Evolutionary conservation across 2,888 invertebrate genomes (phyloP).

Genomic region (Volucella bombylans): DNA sequence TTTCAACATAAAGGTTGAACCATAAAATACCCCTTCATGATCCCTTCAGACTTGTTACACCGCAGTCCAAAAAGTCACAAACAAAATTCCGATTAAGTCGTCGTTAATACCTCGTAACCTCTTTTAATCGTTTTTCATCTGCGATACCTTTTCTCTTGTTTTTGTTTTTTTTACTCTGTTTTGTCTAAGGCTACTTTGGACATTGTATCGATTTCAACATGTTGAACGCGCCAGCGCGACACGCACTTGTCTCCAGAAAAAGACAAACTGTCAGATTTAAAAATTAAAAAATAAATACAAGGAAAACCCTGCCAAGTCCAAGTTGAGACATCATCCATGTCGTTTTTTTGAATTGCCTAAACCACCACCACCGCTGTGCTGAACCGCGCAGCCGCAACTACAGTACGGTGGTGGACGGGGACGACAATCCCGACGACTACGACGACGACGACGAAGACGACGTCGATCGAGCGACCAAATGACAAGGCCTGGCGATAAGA

Average conservation of each 20-base stretch:
- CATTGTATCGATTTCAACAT: slow-evolving; percentile 74
- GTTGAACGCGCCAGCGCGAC: slow-evolving; percentile 66
- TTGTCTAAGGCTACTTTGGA: slow-evolving; percentile 67
- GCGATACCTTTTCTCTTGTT: slow-evolving; percentile 50
- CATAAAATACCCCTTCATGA: slow-evolving; percentile 53
- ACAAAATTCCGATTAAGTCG: slow-evolving; percentile 74
- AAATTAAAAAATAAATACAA: slow-evolving; percentile 50
- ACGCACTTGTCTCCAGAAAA: slow-evolving; percentile 69
- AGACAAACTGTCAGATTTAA: slow-evolving; percentile 73
- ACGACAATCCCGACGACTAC: slow-evolving; percentile 15
- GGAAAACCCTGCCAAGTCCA: slow-evolving; percentile 48
- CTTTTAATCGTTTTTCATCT: slow-evolving; percentile 73
- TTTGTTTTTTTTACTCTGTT: slow-evolving; percentile 26
- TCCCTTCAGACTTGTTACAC: slow-evolving; percentile 28
- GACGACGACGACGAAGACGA: slow-evolving; percentile 36
- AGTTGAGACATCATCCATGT: slow-evolving; percentile 68
- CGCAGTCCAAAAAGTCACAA: slow-evolving; percentile 63
- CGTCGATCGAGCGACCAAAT: slow-evolving; percentile 58
- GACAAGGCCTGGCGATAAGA: slow-evolving; percentile 72
- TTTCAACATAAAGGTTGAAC: slow-evolving; percentile 36
- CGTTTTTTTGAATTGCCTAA: slow-evolving; percentile 20
- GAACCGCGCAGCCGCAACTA: slow-evolving; percentile 1
- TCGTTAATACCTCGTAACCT: slow-evolving; percentile 73
- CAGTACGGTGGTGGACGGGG: slow-evolving; percentile 5
- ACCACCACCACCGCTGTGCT: slow-evolving; percentile 19